Percentiles rank a stretch among this genome's conserved stretches.
Evolutionary conservation across 2,113 vertebrate genomes (phyloP).

Genomic region (Origma solitaria): DNA sequence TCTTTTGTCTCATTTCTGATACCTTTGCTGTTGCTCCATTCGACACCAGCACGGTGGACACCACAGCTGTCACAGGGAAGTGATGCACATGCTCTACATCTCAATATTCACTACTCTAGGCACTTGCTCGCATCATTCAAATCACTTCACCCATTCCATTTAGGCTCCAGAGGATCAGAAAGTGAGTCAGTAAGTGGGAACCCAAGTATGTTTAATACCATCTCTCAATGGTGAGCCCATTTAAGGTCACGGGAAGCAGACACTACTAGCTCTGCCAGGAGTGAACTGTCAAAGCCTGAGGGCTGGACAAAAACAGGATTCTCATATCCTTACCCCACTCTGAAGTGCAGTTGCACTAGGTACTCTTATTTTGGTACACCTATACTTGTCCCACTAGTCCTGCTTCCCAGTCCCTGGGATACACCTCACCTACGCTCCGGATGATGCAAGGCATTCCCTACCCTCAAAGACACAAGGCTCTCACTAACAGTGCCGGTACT

Average conservation of each 20-base stretch:
- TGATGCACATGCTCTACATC: background rate
- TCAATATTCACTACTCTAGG: background rate
- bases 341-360: background rate
- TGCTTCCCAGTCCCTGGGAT: background rate
- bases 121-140: background rate
- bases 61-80: background rate
- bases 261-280: background rate
- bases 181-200: background rate
- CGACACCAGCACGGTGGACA: background rate
- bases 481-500: fast-evolving
- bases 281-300: background rate
- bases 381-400: background rate
- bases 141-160: background rate
- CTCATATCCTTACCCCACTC: background rate
- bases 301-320: background rate
- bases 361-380: background rate
- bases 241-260: background rate
- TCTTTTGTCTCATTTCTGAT: background rate
- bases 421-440: background rate
- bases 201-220: background rate
- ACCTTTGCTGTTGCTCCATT: background rate
- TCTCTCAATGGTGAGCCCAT: background rate
- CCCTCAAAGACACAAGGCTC: background rate
- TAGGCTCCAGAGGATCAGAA: background rate
- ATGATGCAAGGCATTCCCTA: background rate